Evolutionary conservation across 1,140 invertebrate species (phyloP), one percentile per base, ranked within the genome.

Genomic region (Sinella curviseta): DNA sequence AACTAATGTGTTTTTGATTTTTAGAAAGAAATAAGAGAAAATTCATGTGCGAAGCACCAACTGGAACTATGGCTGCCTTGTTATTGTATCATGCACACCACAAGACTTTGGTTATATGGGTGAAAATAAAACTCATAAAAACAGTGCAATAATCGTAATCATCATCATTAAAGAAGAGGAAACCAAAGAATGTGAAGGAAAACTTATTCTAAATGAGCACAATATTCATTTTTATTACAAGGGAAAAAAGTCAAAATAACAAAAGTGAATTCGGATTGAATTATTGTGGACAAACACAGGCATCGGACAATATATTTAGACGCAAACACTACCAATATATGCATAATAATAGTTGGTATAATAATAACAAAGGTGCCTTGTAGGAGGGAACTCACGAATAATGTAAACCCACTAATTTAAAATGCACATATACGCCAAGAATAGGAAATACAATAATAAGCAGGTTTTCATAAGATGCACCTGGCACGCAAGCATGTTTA

Each of bases 391-490:
- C 55, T 14, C 17, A 48, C 39, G 17, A 48, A 48, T 48, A 48
- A 17, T n/a, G n/a, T n/a, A n/a, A 48, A 48, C 4, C 4, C 17
- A 48, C 39, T 48, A 48, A 48, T 48, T 48, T 48, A 8, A 4
- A 48, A 48, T 48, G 39, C 39, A 48, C 39, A n/a, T n/a, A n/a
- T n/a, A n/a, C n/a, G n/a, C 39, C 39, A 48, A 48, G 39, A 48
- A 48, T n/a, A n/a, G n/a, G n/a, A n/a, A n/a, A n/a, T n/a, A n/a
- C n/a, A n/a, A n/a, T n/a, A 60, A 60, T 60, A 60, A 60, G 55
- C 14, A n/a, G 12, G n/a, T 60, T 60, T 60, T 60, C n/a, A 4
- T 60, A 60, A 60, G 55, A 60, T 60, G 55, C 55, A 60, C 55
- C 55, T 60, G 55, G 24, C 55, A 60, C 55, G 55, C 55, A n/a